Conservation (phyloP, 2,113 vertebrate genomes). For the Pyxicephalus adspersus region DNA sequence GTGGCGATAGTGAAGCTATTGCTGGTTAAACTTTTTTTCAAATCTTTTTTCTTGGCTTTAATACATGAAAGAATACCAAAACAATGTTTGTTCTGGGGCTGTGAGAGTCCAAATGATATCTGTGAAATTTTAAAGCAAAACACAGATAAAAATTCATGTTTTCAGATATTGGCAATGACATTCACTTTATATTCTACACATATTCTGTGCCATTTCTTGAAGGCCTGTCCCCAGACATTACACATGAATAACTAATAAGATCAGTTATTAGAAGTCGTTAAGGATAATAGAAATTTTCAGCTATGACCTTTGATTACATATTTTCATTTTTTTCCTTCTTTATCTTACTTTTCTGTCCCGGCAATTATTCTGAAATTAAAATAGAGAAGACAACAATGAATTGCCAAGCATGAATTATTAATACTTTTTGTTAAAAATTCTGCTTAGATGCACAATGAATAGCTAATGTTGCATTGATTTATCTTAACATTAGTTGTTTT, state of each 20-base stretch:
- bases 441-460: background rate
- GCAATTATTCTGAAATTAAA: constrained; percentile 24
- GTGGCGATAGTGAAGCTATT: no score
- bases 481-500: background rate
- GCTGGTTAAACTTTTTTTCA: no score
- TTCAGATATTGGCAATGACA: background rate
- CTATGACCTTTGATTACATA: constrained; percentile 47
- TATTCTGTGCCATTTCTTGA: constrained; percentile 15
- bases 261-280: constrained; percentile 31
- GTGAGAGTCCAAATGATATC: background rate
- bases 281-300: constrained; percentile 21
- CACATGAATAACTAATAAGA: constrained; percentile 41
- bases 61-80: background rate
- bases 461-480: constrained; percentile 10
- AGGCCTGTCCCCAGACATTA: constrained; percentile 16
- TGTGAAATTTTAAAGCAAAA: background rate
- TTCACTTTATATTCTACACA: constrained; percentile 18
- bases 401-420: constrained; percentile 19
- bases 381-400: constrained; percentile 18
- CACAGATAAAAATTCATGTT: background rate
- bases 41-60: no score
- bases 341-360: constrained; percentile 3
- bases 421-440: constrained; percentile 9
- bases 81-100: background rate
- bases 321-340: constrained; percentile 19